Percentiles rank a stretch among this genome's conserved stretches.
Conservation (phyloP, 2,113 vertebrate genomes). For the Pithys albifrons region DNA sequence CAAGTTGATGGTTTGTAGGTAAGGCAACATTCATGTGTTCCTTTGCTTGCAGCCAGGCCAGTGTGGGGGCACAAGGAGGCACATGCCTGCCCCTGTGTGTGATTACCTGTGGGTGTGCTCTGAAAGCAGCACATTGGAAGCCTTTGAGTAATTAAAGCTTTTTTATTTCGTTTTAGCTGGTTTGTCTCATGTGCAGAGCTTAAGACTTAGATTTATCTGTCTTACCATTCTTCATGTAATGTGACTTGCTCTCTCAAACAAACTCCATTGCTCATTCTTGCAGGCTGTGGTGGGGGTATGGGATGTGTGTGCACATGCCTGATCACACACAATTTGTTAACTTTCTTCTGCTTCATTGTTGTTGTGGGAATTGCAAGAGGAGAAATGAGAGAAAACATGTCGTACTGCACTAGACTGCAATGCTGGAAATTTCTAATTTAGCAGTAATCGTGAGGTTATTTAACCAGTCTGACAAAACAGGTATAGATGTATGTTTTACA, state of each 20-base stretch:
- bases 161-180: background rate
- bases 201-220: background rate
- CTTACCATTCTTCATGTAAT: background rate
- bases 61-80: rapidly evolving
- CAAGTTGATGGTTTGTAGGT: constrained; percentile 1
- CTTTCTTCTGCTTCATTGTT: background rate
- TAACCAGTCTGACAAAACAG: background rate
- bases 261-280: background rate
- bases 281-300: background rate
- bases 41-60: background rate
- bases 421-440: background rate
- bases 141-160: background rate
- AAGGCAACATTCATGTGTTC: background rate
- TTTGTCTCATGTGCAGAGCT: background rate
- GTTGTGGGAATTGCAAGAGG: background rate
- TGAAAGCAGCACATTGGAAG: rapidly evolving
- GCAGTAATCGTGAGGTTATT: background rate
- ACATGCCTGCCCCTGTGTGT: rapidly evolving
- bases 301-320: background rate
- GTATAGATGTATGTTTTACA: background rate
- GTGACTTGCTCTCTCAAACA: background rate
- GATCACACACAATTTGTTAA: background rate
- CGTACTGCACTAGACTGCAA: background rate
- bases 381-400: background rate
- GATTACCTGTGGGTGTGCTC: background rate